phyloP scores from a whole-genome alignment of 2,113 vertebrate genomes.

The Ammodytes dubius region DNA sequence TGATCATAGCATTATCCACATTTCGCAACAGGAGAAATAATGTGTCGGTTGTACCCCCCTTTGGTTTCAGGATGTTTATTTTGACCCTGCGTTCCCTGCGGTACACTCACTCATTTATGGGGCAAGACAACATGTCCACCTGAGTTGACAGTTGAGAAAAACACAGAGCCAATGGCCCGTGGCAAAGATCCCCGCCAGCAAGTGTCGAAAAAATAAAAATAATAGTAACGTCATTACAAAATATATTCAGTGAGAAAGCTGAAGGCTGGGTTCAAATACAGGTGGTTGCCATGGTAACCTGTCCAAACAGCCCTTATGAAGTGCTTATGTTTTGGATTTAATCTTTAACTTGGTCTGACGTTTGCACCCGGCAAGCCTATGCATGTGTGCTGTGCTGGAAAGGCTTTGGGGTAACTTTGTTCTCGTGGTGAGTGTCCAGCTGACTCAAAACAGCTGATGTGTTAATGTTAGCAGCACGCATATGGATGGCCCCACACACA shows the following conservation, averaged over 20 bases:
- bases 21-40: neutral
- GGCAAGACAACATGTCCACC: slow-evolving; percentile 6
- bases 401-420: neutral
- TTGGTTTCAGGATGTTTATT: slow-evolving; percentile 5
- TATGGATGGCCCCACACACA: slow-evolving; percentile 1
- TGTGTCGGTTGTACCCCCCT: neutral
- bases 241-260: neutral
- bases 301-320: slow-evolving; percentile 23
- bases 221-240: slow-evolving; percentile 21
- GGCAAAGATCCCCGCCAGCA: neutral
- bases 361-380: slow-evolving; percentile 39
- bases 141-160: slow-evolving; percentile 3
- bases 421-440: slow-evolving; percentile 6
- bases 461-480: neutral
- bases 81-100: neutral
- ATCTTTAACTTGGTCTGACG: slow-evolving; percentile 7
- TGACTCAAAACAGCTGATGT: slow-evolving; percentile 20
- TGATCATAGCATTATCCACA: no score
- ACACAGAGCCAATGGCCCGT: neutral
- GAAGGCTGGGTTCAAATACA: slow-evolving; percentile 15
- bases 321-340: slow-evolving; percentile 18
- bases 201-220: neutral
- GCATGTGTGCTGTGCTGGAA: neutral
- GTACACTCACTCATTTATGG: neutral
- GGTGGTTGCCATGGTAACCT: slow-evolving; percentile 32